Percentiles rank a stretch among this genome's conserved stretches.
Conservation (phyloP, 2,888 invertebrate genomes). For the Eilema sororculum region DNA sequence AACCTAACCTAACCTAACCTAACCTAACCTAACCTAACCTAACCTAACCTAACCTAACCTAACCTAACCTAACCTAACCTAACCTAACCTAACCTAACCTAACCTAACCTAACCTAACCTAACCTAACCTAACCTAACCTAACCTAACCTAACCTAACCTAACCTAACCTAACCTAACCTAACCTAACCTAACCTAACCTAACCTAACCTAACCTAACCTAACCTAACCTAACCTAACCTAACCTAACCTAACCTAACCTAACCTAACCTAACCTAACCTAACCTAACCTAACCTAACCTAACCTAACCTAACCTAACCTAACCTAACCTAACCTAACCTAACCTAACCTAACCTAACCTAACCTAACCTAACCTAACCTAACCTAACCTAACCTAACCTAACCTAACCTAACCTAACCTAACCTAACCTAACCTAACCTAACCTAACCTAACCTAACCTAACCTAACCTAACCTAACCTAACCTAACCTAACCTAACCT, state of each 20-base stretch:
- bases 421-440: background rate
- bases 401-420: conserved; percentile 5
- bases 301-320: conserved; percentile 7
- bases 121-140: conserved; percentile 24
- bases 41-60: conserved; percentile 43
- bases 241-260: conserved; percentile 30
- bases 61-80: conserved; percentile 30
- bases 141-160: conserved; percentile 31
- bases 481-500: conserved; percentile 34
- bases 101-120: conserved; percentile 19
- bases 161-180: conserved; percentile 29
- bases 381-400: conserved; percentile 9
- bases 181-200: conserved; percentile 31
- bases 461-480: conserved; percentile 34
- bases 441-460: conserved; percentile 33
- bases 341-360: conserved; percentile 7
- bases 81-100: conserved; percentile 23
- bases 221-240: conserved; percentile 31
- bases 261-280: conserved; percentile 27
- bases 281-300: conserved; percentile 27
- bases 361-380: too few species aligned
- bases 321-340: conserved; percentile 13
- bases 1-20: conserved; percentile 44
- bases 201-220: too few species aligned
- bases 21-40: conserved; percentile 43